phyloP scores from a whole-genome alignment of 2,888 invertebrate species.

The Mechanitis mazaeus region DNA sequence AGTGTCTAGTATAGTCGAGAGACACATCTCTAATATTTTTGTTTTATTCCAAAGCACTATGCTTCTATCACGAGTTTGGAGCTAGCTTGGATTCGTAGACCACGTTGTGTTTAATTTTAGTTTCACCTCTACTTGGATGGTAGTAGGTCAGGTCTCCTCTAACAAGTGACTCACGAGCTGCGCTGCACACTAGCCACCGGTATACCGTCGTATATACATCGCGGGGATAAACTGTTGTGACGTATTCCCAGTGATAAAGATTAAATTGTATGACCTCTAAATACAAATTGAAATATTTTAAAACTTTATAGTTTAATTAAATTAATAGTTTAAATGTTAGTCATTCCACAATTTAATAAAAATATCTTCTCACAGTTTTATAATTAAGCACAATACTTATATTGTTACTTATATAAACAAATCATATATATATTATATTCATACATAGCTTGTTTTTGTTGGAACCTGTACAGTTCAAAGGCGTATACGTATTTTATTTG shows the following conservation, averaged over 20 bases:
- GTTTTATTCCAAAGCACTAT: constrained; percentile 46
- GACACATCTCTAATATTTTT: constrained; percentile 40
- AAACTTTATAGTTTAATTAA: too few relatives aligned
- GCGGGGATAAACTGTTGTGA: background rate
- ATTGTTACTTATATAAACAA: too few relatives aligned
- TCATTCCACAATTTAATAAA: too few relatives aligned
- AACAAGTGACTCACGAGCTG: constrained; percentile 39
- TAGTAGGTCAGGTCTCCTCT: constrained; percentile 52
- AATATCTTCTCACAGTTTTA: too few relatives aligned
- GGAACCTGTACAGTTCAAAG: too few relatives aligned
- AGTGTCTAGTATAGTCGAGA: background rate
- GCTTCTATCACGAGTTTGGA: constrained; percentile 53
- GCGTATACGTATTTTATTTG: too few relatives aligned
- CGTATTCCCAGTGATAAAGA: constrained; percentile 7
- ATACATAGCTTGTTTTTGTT: too few relatives aligned
- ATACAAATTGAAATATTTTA: background rate
- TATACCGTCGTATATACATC: constrained; percentile 41
- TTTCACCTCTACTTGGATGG: constrained; percentile 39
- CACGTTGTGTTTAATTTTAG: constrained; percentile 46
- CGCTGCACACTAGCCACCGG: constrained; percentile 39
- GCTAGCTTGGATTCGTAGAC: constrained; percentile 48
- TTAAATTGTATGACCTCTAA: constrained; percentile 9
- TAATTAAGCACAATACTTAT: too few relatives aligned
- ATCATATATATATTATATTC: too few relatives aligned
- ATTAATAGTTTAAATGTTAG: too few relatives aligned